phyloP scores from a whole-genome alignment of 2,113 vertebrate species.

The Heloderma charlesbogerti region DNA sequence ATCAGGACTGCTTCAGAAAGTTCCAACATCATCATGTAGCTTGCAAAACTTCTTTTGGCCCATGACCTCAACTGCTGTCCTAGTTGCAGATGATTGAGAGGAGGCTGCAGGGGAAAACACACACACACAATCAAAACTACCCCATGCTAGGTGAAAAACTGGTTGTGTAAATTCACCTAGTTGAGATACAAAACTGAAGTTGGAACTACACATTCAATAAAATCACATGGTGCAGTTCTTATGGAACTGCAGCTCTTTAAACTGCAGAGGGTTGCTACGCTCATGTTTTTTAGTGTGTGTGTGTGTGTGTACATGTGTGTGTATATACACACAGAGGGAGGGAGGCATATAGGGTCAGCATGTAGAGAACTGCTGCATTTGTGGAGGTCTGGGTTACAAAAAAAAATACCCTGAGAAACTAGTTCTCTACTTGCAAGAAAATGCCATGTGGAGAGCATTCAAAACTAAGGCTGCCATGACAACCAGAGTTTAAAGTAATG shows the following conservation, averaged over 20 bases:
- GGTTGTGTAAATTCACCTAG: neutral
- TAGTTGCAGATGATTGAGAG: neutral
- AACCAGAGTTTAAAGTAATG: neutral
- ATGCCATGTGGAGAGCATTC: neutral
- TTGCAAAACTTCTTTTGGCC: neutral
- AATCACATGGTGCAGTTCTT: neutral
- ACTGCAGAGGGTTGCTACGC: neutral
- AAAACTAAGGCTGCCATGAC: neutral
- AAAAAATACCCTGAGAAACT: neutral
- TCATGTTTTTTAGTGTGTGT: neutral
- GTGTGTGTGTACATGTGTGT: neutral
- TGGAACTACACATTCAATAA: neutral
- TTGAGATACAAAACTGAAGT: neutral
- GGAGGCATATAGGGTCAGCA: neutral
- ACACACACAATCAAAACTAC: neutral
- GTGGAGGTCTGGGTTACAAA: neutral
- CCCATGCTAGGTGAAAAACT: neutral
- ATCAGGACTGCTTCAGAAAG: neutral
- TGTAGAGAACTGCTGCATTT: neutral
- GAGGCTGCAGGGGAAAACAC: neutral
- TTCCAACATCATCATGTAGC: neutral
- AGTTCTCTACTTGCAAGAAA: neutral
- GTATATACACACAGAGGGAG: neutral
- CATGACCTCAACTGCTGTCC: neutral
- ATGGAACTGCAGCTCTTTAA: neutral